These are phyloP conservation scores for Patella ulyssiponensis DNA, from an alignment of 2,888 invertebrate species.

Conservation along the genomic window DNA sequence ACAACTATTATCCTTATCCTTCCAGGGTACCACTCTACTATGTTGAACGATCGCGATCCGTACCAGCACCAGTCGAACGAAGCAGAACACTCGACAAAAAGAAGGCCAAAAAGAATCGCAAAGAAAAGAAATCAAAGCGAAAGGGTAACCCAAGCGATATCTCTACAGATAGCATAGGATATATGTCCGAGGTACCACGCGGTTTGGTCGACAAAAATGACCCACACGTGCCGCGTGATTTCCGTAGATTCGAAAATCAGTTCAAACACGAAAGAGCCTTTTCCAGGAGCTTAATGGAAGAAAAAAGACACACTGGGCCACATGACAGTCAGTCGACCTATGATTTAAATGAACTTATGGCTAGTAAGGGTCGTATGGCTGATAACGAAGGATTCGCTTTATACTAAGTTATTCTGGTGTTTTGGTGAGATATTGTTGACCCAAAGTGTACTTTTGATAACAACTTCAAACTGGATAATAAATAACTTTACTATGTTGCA, in stretches of 20 bases:
- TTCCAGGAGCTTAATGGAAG: conserved; percentile 50
- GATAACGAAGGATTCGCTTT: conserved; percentile 21
- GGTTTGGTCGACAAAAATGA: conserved; percentile 30
- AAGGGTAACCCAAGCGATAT: conserved; percentile 39
- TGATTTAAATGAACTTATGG: conserved; percentile 49
- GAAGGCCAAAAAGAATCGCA: conserved; percentile 47
- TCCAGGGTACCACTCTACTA: conserved; percentile 42
- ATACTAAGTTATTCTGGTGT: not conserved
- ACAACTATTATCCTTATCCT: conserved; percentile 48
- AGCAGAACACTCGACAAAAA: conserved; percentile 25
- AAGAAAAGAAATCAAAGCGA: conserved; percentile 42
- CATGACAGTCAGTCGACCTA: conserved; percentile 51
- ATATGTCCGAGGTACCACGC: conserved; percentile 50
- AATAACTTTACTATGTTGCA: too few relatives aligned
- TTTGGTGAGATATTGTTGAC: not conserved
- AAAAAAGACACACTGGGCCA: conserved; percentile 42
- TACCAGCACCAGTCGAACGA: conserved; percentile 45
- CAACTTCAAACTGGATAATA: too few relatives aligned
- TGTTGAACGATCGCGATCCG: conserved; percentile 41
- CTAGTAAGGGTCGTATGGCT: conserved; percentile 9
- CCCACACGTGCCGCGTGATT: conserved; percentile 51
- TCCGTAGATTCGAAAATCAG: conserved; percentile 56
- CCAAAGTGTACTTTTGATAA: not conserved
- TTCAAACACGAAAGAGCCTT: conserved; percentile 61
- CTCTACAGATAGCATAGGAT: conserved; percentile 53